Base-by-base conservation (phyloP, 1,140 invertebrate species). In the Drosophila kanapiae region DNA sequence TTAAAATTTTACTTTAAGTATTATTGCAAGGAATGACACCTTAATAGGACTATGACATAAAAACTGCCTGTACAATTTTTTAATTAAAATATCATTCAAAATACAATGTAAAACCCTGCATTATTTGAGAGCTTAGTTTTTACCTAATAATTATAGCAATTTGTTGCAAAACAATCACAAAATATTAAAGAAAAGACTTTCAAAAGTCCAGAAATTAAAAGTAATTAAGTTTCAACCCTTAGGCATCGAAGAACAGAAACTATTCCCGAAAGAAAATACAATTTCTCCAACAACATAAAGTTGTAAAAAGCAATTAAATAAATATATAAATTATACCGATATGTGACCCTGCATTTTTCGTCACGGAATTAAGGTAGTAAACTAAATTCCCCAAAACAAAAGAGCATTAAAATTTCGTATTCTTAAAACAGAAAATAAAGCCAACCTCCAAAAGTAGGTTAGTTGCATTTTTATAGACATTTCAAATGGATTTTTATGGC, bases 401-500 rank as follows among this genome's bases (percentile, higher is more conserved):
- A 77, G 75, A 18, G 74, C 33, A 68, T 77, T 60, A 48, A 14
- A 31, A 23, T 49, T 37, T 77, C 62, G 63, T 1, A 16, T 38
- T 11, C n/a, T 13, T 23, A 43, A 74, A 74, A 69, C 33, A 53
- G 18, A 29, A 53, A 35, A 13, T 18, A 54, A 54, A 54, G 6
- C 16, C 42, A 70, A 70, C 23, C 23, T 43, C 74, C 47, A 38
- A 79, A 83, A 83, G 81, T 79, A 70, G 79, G 83, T 82, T 86
- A 82, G 64, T 80, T 77, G 76, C 79, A 63, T 70, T 83, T 77
- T 87, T 87, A 82, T 87, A 78, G 69, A 78, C 65, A 78, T 78
- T 78, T 78, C 48, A 78, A 78, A 78, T 78, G 65, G 75, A 78
- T 75, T 81, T 80, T 81, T 80, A 80, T 80, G 72, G 78, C 78